These are phyloP conservation scores for Monodelphis domestica DNA, from an alignment of 2,797 vertebrate genomes.

Conservation along the genomic window DNA sequence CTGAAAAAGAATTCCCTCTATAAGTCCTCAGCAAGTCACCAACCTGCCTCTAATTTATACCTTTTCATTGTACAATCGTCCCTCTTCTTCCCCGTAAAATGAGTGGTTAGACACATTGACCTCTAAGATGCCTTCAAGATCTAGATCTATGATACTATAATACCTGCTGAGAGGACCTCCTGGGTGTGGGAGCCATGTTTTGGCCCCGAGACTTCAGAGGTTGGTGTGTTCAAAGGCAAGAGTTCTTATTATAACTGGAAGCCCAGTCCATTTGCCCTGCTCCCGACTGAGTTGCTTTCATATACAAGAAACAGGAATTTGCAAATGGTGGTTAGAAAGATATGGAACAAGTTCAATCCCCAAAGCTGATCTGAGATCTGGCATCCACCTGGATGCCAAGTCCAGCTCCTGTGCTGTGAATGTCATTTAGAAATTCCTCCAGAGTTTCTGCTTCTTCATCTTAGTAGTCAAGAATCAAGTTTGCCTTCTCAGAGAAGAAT, in stretches of 20 bases:
- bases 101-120: too few species aligned
- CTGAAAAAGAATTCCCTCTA: not conserved
- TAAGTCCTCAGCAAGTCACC: not conserved
- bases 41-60: not conserved
- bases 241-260: not conserved
- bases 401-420: not conserved
- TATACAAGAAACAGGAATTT: not conserved
- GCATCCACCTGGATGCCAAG: not conserved
- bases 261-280: not conserved
- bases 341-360: not conserved
- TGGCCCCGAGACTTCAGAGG: not conserved
- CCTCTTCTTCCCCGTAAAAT: too few species aligned
- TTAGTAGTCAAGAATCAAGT: not conserved
- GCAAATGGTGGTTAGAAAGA: not conserved
- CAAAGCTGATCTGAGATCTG: not conserved
- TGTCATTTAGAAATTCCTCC: not conserved
- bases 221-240: not conserved
- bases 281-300: not conserved
- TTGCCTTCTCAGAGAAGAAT: not conserved
- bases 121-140: too few species aligned
- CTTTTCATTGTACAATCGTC: not conserved
- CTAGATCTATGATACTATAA: not conserved
- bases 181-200: not conserved
- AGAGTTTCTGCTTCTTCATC: not conserved
- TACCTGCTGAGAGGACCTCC: not conserved